Conservation (phyloP, 2,797 vertebrate genomes). For the Tachyglossus aculeatus region DNA sequence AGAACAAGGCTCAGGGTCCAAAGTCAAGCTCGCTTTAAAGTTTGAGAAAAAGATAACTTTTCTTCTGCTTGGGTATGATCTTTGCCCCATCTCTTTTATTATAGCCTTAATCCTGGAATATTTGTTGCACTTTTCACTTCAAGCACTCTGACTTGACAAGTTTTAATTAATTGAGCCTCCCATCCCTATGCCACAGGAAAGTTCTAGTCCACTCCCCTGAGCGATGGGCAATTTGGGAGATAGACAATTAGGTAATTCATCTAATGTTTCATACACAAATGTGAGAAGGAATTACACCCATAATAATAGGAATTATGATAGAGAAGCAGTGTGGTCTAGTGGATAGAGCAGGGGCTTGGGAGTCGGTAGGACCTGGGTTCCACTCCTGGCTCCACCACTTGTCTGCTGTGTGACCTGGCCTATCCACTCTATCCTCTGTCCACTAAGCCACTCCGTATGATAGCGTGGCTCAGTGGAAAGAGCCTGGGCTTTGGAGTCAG, state of each 20-base stretch:
- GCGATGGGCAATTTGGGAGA: neutral
- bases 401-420: no score
- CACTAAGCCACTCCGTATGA: no score
- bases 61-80: neutral
- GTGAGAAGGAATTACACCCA: no score
- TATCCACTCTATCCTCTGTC: neutral
- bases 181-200: neutral
- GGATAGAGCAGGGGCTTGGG: no score
- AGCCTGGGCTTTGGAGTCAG: no score
- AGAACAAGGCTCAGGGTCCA: constrained; percentile 42
- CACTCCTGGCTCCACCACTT: no score
- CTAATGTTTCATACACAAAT: no score
- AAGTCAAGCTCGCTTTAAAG: constrained; percentile 61
- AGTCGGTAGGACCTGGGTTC: no score
- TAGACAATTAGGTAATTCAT: no score
- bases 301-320: no score
- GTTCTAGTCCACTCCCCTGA: neutral
- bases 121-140: neutral
- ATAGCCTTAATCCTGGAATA: neutral
- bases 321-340: no score
- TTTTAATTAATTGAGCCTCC: accelerated
- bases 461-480: no score
- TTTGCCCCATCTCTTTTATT: neutral
- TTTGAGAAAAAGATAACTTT: constrained; percentile 17
- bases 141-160: neutral